A percentile compares a stretch with the other conserved stretches of the same genome.
Evolutionary conservation across 1,140 invertebrate genomes (phyloP).

Genomic region (Eumeta japonica): DNA sequence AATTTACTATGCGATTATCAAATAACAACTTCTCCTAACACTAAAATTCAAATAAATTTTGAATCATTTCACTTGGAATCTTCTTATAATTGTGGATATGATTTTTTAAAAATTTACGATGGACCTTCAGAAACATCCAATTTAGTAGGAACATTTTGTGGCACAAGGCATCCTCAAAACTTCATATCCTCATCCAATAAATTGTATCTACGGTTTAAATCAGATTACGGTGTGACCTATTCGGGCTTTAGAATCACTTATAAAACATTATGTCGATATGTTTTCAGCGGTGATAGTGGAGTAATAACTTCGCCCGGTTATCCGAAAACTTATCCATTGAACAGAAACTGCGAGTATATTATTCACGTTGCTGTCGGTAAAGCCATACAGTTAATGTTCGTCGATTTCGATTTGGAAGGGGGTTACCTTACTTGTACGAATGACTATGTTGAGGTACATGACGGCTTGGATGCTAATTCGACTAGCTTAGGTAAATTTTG

Average conservation of each 20-base stretch:
- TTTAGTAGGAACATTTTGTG: constrained; percentile 69
- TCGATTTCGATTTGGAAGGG: constrained; percentile 71
- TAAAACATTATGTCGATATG: constrained; percentile 66
- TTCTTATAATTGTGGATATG: constrained; percentile 61
- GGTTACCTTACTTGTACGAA: constrained; percentile 30
- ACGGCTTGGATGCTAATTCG: constrained; percentile 66
- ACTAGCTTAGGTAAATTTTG: constrained; percentile 72
- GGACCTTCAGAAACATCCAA: constrained; percentile 63
- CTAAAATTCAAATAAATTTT: constrained; percentile 69
- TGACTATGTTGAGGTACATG: constrained; percentile 62
- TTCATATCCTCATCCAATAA: constrained; percentile 63
- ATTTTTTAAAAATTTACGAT: constrained; percentile 71
- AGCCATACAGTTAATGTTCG: constrained; percentile 65
- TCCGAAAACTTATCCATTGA: constrained; percentile 69
- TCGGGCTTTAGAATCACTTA: constrained; percentile 65
- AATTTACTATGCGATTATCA: constrained; percentile 75
- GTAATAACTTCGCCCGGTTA: constrained; percentile 74
- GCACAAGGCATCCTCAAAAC: constrained; percentile 51
- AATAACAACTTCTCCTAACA: constrained; percentile 63
- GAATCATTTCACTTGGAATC: constrained; percentile 65
- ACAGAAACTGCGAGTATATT: constrained; percentile 72
- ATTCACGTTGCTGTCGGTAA: constrained; percentile 65
- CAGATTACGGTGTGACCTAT: constrained; percentile 55
- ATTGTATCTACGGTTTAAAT: constrained; percentile 66
- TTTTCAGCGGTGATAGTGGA: constrained; percentile 60